Percentiles rank a stretch among this genome's conserved stretches.
These are phyloP conservation scores for Scolopax mira DNA, from an alignment of 2,113 vertebrate genomes.

Conservation along the genomic window DNA sequence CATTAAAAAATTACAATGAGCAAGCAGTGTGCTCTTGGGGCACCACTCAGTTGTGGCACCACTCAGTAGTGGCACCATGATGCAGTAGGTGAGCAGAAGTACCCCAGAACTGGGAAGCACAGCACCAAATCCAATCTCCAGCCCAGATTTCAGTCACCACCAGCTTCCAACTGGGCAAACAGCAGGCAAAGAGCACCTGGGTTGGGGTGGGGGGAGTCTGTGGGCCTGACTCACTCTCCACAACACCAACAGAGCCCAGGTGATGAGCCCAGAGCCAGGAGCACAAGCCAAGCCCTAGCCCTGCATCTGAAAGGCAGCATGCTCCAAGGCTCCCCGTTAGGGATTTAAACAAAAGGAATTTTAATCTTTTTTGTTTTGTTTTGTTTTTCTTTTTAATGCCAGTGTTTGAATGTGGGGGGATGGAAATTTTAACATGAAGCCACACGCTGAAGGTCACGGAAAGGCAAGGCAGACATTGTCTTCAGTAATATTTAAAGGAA, in stretches of 20 bases:
- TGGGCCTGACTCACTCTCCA: neutral
- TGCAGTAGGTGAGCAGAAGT: neutral
- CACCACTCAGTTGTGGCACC: neutral
- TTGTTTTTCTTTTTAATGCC: neutral
- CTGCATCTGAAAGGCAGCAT: neutral
- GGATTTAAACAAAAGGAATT: constrained; percentile 52
- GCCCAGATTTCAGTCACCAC: neutral
- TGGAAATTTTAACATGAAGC: neutral
- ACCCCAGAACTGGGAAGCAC: neutral
- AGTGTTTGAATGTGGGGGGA: neutral
- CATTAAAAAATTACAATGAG: no score
- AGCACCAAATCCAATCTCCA: neutral
- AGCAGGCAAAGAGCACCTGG: neutral
- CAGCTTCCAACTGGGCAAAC: neutral
- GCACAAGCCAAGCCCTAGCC: neutral
- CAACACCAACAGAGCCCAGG: neutral
- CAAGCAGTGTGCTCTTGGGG: no score
- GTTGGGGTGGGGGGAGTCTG: accelerated
- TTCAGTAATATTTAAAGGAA: constrained; percentile 8
- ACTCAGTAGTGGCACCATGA: neutral
- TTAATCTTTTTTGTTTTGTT: neutral
- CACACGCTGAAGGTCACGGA: neutral
- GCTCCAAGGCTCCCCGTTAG: neutral
- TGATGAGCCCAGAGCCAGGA: neutral
- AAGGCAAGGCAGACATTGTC: constrained; percentile 25